phyloP scores from a whole-genome alignment of 2,113 vertebrate species.

The Scolopax mira region DNA sequence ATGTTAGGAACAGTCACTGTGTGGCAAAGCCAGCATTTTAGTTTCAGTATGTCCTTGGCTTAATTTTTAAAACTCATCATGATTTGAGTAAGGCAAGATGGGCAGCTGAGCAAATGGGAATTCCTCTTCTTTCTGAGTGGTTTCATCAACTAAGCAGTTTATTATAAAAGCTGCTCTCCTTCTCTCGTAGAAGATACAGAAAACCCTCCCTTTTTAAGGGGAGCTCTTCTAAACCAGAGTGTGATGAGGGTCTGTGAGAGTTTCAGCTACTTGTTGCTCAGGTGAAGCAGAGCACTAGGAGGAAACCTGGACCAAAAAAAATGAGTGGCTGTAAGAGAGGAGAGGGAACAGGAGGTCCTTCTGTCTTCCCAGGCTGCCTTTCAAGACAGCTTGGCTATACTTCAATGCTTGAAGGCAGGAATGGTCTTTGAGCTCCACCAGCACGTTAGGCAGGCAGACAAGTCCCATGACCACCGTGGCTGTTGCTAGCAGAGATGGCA shows the following conservation, averaged over 20 bases:
- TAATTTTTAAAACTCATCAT: background rate
- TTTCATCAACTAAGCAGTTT: background rate
- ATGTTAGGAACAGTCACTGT: background rate
- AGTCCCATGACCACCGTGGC: background rate
- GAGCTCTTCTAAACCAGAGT: background rate
- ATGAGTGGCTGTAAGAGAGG: background rate
- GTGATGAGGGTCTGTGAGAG: background rate
- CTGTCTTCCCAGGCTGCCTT: background rate
- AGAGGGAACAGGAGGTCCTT: background rate
- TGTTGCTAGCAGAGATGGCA: background rate
- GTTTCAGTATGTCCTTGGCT: background rate
- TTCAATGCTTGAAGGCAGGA: background rate
- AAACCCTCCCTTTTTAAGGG: background rate
- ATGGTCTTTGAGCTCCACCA: background rate
- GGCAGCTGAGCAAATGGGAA: background rate
- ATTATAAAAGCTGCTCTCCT: background rate
- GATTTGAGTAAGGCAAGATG: background rate
- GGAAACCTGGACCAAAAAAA: background rate
- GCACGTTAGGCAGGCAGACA: background rate
- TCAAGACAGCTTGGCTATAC: background rate
- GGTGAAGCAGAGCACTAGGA: background rate
- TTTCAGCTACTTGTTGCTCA: background rate
- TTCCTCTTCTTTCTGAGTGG: background rate
- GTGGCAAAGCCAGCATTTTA: background rate
- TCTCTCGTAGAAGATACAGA: background rate